Base-by-base conservation (phyloP, 2,888 invertebrate species). In the Argynnis bischoffii region DNA sequence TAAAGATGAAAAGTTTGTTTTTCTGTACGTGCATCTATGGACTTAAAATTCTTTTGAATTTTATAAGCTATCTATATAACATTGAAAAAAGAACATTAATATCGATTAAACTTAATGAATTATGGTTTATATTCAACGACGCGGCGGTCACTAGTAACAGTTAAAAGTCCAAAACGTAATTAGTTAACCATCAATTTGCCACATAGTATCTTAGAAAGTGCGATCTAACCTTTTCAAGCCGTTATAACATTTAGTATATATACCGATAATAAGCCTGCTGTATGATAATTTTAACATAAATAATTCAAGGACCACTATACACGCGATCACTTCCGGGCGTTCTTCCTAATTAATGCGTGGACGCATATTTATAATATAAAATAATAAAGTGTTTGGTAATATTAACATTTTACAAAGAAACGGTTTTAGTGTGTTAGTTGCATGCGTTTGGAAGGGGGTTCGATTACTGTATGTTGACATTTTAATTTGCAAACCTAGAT, bases 271-370 rank as follows among this genome's bases (percentile, higher is more conserved):
- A 86, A 91, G 89, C 81, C 83, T 79, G 79, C 80, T 87, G 87
- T 88, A 88, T 89, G 86, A 89, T 91, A 90, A 91, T 91, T 89
- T 89, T 86, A 90, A 90, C 87, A 91, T 92, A 92, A 92, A 92
- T 92, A 91, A 92, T 92, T 90, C 91, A 91, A 89, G 87, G 88
- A 82, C 80, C 85, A 88, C 90, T 88, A 83, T 81, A 87, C 92
- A 92, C 92, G 92, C 92, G 90, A 92, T 83, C 72, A 88, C 90
- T 91, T 91, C 92, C 91, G 91, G 87, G 88, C 85, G 81, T 75
- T 75, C 76, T 77, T 70, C 81, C 84, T 86, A 87, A 91, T 88
- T 84, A 90, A 88, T 88, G 83, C 87, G 81, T 79, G 78, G 76
- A 60, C 54, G 54, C 53, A 61, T 53, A 48, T 64, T 64, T 65